Evolutionary conservation across 2,113 vertebrate species (phyloP).

Genomic region (Lepidothrix coronata): DNA sequence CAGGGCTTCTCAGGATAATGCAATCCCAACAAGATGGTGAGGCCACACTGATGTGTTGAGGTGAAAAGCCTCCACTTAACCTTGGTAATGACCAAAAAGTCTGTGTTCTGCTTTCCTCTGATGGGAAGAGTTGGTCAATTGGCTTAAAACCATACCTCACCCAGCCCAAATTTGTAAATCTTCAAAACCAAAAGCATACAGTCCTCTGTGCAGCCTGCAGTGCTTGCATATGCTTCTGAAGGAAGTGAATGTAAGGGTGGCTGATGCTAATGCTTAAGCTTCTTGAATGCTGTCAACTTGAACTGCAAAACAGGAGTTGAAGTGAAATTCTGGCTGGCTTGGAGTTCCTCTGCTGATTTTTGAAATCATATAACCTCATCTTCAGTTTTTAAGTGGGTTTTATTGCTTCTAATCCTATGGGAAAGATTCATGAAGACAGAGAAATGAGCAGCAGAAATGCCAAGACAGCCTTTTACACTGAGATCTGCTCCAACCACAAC

Average conservation of each 20-base stretch:
- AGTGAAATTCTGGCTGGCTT: slow-evolving; percentile 29
- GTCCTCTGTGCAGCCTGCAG: not conserved
- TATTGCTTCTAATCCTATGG: not conserved
- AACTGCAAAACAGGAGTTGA: slow-evolving; percentile 25
- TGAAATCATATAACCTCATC: not conserved
- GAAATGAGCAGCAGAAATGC: not conserved
- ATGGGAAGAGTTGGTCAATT: not conserved
- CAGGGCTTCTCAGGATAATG: not conserved
- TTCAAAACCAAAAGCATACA: not conserved
- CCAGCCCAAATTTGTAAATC: not conserved
- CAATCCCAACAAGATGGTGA: not conserved
- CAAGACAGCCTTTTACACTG: not conserved
- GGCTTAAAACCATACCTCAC: not conserved
- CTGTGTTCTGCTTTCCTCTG: not conserved
- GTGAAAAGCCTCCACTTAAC: not conserved
- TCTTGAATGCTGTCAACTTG: not conserved
- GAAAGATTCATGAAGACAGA: not conserved
- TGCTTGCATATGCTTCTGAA: not conserved
- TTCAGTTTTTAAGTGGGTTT: slow-evolving; percentile 17
- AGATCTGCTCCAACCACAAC: not conserved
- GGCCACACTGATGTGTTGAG: fast-evolving
- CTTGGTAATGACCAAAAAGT: not conserved
- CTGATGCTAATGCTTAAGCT: not conserved
- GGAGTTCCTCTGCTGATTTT: slow-evolving; percentile 28
- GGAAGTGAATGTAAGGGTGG: not conserved